A percentile compares a stretch with the other conserved stretches of the same genome.
phyloP scores from a whole-genome alignment of 2,797 vertebrate species.

The Lindbergichthys nudifrons region DNA sequence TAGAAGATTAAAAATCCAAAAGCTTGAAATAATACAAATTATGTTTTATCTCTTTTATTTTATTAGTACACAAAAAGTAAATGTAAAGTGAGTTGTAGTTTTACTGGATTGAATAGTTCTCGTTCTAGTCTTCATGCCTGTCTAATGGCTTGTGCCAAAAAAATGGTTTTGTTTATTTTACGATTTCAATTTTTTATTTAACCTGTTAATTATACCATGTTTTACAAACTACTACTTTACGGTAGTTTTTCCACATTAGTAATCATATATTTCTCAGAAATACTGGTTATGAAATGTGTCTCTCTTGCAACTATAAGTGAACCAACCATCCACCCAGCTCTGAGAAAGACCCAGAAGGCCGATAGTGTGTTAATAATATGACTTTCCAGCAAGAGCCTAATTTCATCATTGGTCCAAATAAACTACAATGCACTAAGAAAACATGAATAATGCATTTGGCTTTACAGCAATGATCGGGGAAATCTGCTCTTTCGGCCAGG shows the following conservation, averaged over 20 bases:
- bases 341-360: constrained; percentile 3
- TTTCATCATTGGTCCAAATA: constrained; percentile 2
- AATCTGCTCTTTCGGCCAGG: constrained; percentile 8
- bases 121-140: background rate
- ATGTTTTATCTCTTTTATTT: no score
- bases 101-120: background rate
- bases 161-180: no score
- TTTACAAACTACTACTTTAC: background rate
- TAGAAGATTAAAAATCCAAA: no score
- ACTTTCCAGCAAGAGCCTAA: background rate
- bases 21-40: no score
- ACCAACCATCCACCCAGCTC: background rate
- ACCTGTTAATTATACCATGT: background rate
- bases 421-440: background rate
- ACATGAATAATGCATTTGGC: constrained; percentile 14
- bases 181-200: no score
- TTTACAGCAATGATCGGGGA: constrained; percentile 4
- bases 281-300: background rate
- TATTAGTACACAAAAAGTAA: background rate
- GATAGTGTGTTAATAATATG: background rate
- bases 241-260: background rate
- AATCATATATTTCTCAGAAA: background rate
- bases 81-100: background rate
- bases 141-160: background rate
- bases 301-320: background rate